Evolutionary conservation across 2,797 vertebrate genomes (phyloP).

Genomic region (Diglossa cyanea): DNA sequence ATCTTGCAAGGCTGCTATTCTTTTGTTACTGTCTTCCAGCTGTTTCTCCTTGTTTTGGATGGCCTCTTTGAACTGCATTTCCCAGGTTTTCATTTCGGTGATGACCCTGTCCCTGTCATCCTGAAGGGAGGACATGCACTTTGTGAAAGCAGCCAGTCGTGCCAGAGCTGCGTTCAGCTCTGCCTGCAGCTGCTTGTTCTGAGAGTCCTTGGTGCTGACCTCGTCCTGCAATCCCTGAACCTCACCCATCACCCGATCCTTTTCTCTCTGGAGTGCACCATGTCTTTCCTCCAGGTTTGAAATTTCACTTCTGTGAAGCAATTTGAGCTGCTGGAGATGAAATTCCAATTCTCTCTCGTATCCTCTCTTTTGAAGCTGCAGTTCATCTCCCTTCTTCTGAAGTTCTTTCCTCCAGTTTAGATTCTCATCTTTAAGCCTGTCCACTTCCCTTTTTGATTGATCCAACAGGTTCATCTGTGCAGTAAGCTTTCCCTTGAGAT

Average conservation of each 20-base stretch:
- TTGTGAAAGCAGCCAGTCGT: conserved; percentile 76
- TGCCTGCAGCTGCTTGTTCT: conserved; percentile 76
- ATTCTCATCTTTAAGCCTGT: conserved; percentile 69
- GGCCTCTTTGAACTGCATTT: conserved; percentile 76
- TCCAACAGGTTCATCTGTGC: conserved; percentile 63
- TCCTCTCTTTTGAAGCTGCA: conserved; percentile 54
- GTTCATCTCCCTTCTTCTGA: conserved; percentile 53
- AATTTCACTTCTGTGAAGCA: conserved; percentile 68
- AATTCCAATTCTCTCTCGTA: conserved; percentile 45
- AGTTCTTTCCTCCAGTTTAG: conserved; percentile 70
- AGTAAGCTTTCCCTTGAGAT: conserved; percentile 67
- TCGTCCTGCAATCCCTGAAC: conserved; percentile 67
- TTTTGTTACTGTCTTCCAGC: conserved; percentile 78
- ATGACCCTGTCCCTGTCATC: conserved; percentile 66
- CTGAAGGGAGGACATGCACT: conserved; percentile 71
- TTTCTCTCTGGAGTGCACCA: conserved; percentile 68
- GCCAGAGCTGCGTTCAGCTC: conserved; percentile 74
- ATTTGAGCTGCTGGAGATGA: conserved; percentile 62
- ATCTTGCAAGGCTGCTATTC: conserved; percentile 76
- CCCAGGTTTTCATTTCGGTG: conserved; percentile 77
- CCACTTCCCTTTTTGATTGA: conserved; percentile 69
- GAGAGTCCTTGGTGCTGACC: conserved; percentile 67
- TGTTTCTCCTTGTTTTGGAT: conserved; percentile 83
- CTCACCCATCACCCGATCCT: conserved; percentile 53
- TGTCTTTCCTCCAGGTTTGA: conserved; percentile 71